phyloP scores from a whole-genome alignment of 2,113 vertebrate genomes.

The Bubo blakistoni region DNA sequence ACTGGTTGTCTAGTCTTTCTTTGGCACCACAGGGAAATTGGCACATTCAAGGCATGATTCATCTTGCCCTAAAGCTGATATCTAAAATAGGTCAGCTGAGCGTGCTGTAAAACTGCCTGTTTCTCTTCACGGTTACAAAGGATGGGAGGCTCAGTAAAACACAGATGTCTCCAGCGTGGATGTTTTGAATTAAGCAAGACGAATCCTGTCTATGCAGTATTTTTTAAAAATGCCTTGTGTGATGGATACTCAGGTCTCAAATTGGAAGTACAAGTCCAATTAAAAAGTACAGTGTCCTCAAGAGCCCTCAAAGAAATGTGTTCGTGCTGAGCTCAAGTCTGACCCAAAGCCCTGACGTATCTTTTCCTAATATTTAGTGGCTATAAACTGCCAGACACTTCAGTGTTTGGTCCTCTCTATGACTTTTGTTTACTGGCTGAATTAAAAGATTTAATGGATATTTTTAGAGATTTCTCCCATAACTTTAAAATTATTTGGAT shows the following conservation, averaged over 20 bases:
- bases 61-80: conserved; percentile 50
- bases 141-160: conserved; percentile 1
- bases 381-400: not conserved
- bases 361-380: not conserved
- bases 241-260: not conserved
- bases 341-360: not conserved
- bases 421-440: not conserved
- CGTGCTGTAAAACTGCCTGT: not conserved
- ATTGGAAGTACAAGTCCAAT: not conserved
- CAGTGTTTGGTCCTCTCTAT: not conserved
- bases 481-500: not conserved
- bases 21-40: conserved; percentile 42
- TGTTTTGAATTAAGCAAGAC: conserved; percentile 31
- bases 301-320: fast-evolving
- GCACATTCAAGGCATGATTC: conserved; percentile 48
- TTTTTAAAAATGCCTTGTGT: not conserved
- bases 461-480: not conserved
- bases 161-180: not conserved
- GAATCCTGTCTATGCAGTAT: not conserved
- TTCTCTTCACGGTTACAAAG: conserved; percentile 5
- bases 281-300: conserved; percentile 2
- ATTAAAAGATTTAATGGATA: not conserved
- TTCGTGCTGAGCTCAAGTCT: not conserved
- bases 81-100: conserved; percentile 52
- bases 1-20: conserved; percentile 48